Evolutionary conservation across 1,140 invertebrate species (phyloP).

Genomic region (Sinella curviseta): DNA sequence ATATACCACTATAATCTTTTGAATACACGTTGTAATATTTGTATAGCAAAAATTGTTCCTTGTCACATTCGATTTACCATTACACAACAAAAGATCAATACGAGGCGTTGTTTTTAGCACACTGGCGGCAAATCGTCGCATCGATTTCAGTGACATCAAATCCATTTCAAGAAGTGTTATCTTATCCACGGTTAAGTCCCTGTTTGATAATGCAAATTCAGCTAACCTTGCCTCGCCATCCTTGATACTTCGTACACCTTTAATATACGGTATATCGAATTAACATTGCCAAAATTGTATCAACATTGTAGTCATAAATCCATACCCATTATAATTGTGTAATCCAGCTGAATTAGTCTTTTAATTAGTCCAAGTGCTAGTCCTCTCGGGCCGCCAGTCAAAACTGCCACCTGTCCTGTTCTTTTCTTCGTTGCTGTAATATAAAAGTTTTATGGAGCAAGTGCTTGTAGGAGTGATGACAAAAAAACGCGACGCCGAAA

Average conservation of each 20-base stretch:
- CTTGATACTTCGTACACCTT: constrained; percentile 60
- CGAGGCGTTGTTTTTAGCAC: constrained; percentile 65
- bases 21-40: too few relatives aligned
- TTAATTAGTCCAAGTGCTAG: constrained; percentile 78
- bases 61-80: too few relatives aligned
- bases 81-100: constrained; percentile 76
- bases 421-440: constrained; percentile 54
- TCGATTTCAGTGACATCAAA: constrained; percentile 69
- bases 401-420: constrained; percentile 72
- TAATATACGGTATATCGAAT: too few relatives aligned
- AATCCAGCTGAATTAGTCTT: constrained; percentile 74
- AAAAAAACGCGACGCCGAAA: too few relatives aligned
- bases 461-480: too few relatives aligned
- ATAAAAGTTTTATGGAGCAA: not conserved
- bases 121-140: constrained; percentile 70
- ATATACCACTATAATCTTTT: too few relatives aligned
- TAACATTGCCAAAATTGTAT: too few relatives aligned
- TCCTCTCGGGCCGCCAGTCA: constrained; percentile 85
- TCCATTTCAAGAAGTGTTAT: constrained; percentile 61
- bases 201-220: constrained; percentile 56
- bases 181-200: constrained; percentile 57
- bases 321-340: constrained; percentile 84
- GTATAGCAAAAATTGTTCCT: too few relatives aligned
- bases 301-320: too few relatives aligned
- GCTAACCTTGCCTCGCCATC: constrained; percentile 62